Evolutionary conservation across 2,113 vertebrate species (phyloP).

Genomic region (Ivindomyrus marchei): DNA sequence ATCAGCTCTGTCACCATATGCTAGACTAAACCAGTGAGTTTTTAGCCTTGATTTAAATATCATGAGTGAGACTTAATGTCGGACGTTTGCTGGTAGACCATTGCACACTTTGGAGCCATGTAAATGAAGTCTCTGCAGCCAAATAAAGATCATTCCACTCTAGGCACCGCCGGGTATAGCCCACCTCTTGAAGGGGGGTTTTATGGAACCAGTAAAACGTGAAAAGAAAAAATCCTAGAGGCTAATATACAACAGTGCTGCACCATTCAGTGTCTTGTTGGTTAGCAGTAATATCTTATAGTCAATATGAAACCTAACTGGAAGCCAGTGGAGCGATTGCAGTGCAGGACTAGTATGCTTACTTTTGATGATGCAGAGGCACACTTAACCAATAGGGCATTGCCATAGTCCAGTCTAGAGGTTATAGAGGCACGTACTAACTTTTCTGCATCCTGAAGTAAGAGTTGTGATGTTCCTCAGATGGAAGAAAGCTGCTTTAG

Average conservation of each 20-base stretch:
- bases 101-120: neutral
- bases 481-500: neutral
- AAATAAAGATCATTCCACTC: neutral
- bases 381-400: neutral
- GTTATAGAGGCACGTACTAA: neutral
- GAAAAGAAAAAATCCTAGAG: neutral
- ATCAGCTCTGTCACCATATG: neutral
- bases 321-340: neutral
- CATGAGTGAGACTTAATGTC: neutral
- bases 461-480: neutral
- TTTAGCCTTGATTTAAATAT: neutral
- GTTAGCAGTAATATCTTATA: neutral
- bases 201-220: neutral
- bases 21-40: neutral
- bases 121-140: neutral
- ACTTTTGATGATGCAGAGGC: neutral
- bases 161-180: neutral
- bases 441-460: neutral
- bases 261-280: neutral
- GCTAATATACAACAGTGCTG: neutral
- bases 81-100: neutral
- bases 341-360: neutral
- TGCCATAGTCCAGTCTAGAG: neutral
- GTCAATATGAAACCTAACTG: neutral
- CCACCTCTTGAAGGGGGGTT: neutral